Conservation (phyloP, 2,888 invertebrate species). For the Drosophila koepferae region DNA sequence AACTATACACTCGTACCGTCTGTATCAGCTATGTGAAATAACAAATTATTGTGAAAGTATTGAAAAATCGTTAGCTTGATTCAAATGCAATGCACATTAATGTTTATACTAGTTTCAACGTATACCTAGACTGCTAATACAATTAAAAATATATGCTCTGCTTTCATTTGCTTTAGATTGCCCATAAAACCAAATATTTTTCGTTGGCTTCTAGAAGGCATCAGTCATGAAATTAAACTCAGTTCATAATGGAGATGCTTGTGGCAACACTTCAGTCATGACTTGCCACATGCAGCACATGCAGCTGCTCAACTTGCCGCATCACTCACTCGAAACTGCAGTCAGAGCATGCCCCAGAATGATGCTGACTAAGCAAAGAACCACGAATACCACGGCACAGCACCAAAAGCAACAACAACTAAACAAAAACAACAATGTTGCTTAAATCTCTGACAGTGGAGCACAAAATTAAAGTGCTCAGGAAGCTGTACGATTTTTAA, state of each 20-base stretch:
- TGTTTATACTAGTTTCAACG: neutral
- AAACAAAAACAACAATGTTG: slow-evolving; percentile 18
- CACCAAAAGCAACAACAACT: neutral
- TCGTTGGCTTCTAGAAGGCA: neutral
- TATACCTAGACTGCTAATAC: neutral
- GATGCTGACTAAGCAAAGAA: slow-evolving; percentile 45
- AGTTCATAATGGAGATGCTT: slow-evolving; percentile 31
- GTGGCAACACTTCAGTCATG: slow-evolving; percentile 23
- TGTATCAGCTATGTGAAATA: too few species aligned
- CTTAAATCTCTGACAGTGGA: slow-evolving; percentile 13
- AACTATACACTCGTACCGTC: too few species aligned
- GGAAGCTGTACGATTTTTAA: slow-evolving; percentile 48
- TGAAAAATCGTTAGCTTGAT: too few species aligned
- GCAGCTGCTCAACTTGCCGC: slow-evolving; percentile 41
- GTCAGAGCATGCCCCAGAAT: slow-evolving; percentile 19
- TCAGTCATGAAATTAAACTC: slow-evolving; percentile 15
- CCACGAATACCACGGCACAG: slow-evolving; percentile 6
- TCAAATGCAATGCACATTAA: too few species aligned
- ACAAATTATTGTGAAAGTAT: too few species aligned
- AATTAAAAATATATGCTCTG: neutral
- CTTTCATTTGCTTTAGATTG: neutral
- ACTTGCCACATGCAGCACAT: slow-evolving; percentile 38
- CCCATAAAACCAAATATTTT: neutral
- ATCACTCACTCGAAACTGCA: slow-evolving; percentile 45
- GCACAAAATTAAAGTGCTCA: slow-evolving; percentile 51